These are phyloP conservation scores for Drosophila elegans DNA, from an alignment of 1,140 invertebrate genomes.

Conservation along the genomic window DNA sequence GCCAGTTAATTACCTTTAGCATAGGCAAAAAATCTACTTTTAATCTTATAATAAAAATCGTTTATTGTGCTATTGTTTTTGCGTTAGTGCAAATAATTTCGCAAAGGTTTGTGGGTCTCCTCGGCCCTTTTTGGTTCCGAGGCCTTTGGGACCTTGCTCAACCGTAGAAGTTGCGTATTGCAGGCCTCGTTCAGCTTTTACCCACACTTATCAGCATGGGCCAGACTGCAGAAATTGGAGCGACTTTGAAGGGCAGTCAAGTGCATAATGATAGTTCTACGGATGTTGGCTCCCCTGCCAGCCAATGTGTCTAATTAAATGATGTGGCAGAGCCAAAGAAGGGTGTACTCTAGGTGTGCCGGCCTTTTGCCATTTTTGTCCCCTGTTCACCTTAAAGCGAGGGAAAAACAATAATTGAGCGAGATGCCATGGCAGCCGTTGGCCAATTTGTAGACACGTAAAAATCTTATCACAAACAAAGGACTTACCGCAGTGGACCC, in stretches of 20 bases:
- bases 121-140: neutral
- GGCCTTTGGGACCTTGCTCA: neutral
- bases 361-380: neutral
- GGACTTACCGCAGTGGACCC: conserved; percentile 29
- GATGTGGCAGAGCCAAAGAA: neutral
- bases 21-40: too few relatives aligned
- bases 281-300: neutral
- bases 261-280: conserved; percentile 24
- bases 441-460: conserved; percentile 76
- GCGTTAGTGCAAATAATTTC: neutral
- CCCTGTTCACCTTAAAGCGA: neutral
- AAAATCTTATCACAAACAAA: conserved; percentile 74
- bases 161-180: conserved; percentile 12
- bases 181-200: neutral
- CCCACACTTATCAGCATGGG: conserved; percentile 38
- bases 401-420: conserved; percentile 26
- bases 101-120: neutral
- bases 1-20: too few relatives aligned
- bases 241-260: conserved; percentile 21
- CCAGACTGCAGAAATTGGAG: conserved; percentile 22
- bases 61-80: neutral
- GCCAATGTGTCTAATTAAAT: conserved; percentile 54
- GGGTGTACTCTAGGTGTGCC: neutral
- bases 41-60: too few relatives aligned
- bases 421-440: conserved; percentile 44